These are phyloP conservation scores for Hecatera dysodea DNA, from an alignment of 2,888 invertebrate species.

Conservation along the genomic window DNA sequence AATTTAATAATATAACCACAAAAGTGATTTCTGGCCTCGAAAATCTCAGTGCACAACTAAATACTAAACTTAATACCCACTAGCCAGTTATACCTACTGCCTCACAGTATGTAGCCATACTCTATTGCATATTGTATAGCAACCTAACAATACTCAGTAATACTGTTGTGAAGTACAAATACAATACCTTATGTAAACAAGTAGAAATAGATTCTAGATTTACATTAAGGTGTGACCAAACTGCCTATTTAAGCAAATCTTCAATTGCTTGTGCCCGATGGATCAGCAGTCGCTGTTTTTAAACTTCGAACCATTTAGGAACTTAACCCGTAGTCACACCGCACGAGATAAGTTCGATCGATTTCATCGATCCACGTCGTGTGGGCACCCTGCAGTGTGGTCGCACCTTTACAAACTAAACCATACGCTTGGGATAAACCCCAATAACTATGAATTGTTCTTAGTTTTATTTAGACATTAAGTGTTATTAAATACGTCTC, in stretches of 20 bases:
- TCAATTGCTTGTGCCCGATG: too few species aligned
- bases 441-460: constrained; percentile 49
- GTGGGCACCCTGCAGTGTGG: constrained; percentile 15
- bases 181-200: constrained; percentile 52
- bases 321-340: constrained; percentile 6
- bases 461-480: constrained; percentile 62
- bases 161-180: constrained; percentile 79
- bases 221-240: constrained; percentile 26
- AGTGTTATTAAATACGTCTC: constrained; percentile 64
- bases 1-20: background rate
- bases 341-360: background rate
- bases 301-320: background rate
- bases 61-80: background rate
- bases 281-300: background rate
- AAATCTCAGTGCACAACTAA: background rate
- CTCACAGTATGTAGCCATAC: constrained; percentile 19
- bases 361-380: background rate
- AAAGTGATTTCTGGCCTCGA: constrained; percentile 3
- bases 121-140: constrained; percentile 52
- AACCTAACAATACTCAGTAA: constrained; percentile 76
- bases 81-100: constrained; percentile 22
- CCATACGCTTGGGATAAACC: constrained; percentile 50
- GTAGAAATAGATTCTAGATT: constrained; percentile 45
- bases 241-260: background rate
- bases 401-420: constrained; percentile 40